Base-by-base conservation (phyloP, 2,888 invertebrate species). In the Chymomyza fuscimana region DNA sequence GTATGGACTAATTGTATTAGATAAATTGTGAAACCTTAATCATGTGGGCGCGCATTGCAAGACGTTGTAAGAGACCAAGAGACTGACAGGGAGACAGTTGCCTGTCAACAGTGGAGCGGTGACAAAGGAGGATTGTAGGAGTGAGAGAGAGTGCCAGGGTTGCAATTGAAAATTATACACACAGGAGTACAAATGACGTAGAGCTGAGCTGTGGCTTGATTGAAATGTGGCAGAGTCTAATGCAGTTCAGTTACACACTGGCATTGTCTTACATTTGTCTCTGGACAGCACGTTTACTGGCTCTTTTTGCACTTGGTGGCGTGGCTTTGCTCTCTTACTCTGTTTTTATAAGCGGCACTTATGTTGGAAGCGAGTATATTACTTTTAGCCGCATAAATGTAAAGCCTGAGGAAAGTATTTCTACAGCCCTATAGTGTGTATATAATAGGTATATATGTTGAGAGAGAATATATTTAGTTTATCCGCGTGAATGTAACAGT, bases 21-120 rank as follows among this genome's bases (percentile, higher is more conserved):
- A 87, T 88, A 87, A 87, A 88, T 89, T 85, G 80, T 77, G 83
- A 88, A 89, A 83, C 87, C 86, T 80, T 86, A 88, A 87, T 88
- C 88, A 81, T 82, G 88, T 88, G 87, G 89, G 80, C 77, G 73
- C 66, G 74, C 52, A 46, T 46, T 46, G 40, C 54, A 54, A 54
- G 22, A 54, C 22, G 12, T 19, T 54, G 54, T 19, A 54, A 54
- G 22, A n/a, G 22, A 9, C 60, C 12, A 16, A n/a, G 0, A 19
- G 7, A 10, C 22, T 22, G 58, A 63, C 66, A n/a, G 60, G 25
- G 25, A 40, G 63, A 32, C 32, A 32, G 63, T 46, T 63, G 76
- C 70, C 76, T 65, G 64, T 32, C 65, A 70, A 67, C 70, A 65
- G 70, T 73, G 71, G 63, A 65, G 63, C 69, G 71, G 76, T 32